phyloP scores from a whole-genome alignment of 2,797 vertebrate genomes.

The Enteromius mattozi region DNA sequence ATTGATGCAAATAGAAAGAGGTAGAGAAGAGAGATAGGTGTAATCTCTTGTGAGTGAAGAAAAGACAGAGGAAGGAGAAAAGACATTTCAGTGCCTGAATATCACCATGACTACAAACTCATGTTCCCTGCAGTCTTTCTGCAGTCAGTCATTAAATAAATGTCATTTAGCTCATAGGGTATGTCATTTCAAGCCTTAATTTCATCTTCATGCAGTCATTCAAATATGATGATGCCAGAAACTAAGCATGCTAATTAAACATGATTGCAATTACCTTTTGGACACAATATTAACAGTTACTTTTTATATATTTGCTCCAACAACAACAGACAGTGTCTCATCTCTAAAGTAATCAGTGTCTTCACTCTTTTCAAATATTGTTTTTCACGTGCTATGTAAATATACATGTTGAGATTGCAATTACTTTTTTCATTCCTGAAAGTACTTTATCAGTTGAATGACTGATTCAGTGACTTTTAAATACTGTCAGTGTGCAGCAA shows the following conservation, averaged over 20 bases:
- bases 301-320: not conserved
- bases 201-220: constrained; percentile 14
- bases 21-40: constrained; percentile 26
- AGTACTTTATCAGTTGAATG: not conserved
- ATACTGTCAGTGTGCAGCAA: not conserved
- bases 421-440: not conserved
- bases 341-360: not conserved
- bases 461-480: not conserved
- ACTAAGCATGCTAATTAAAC: constrained; percentile 4
- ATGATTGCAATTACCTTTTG: not conserved
- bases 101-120: constrained; percentile 52
- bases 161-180: constrained; percentile 34
- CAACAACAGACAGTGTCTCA: not conserved
- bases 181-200: constrained; percentile 40
- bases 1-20: constrained; percentile 62
- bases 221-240: constrained; percentile 18
- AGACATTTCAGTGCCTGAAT: constrained; percentile 43
- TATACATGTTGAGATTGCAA: not conserved
- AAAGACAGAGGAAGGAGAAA: constrained; percentile 14
- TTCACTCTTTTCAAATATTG: not conserved
- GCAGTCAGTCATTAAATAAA: constrained; percentile 48
- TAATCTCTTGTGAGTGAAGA: constrained; percentile 19
- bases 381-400: not conserved
- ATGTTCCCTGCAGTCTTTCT: constrained; percentile 39
- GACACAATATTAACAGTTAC: not conserved